phyloP scores from a whole-genome alignment of 2,113 vertebrate species.

The Brienomyrus brachyistius region DNA sequence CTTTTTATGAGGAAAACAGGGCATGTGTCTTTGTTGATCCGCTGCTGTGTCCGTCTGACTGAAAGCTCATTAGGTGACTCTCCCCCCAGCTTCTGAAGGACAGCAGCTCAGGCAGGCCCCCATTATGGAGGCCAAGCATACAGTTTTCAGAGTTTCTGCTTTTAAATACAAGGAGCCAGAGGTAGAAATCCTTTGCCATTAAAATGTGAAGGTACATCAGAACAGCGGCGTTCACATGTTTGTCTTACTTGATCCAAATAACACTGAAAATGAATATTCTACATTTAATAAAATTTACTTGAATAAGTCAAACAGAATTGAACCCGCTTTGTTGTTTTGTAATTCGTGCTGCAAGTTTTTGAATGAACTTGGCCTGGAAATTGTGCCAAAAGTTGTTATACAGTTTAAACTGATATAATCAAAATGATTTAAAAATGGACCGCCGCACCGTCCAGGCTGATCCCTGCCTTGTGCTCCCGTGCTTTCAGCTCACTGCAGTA shows the following conservation, averaged over 20 bases:
- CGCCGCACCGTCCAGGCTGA: too few species aligned
- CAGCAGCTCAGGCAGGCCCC: not conserved
- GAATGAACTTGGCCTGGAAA: not conserved
- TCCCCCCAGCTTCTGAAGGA: not conserved
- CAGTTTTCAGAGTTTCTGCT: not conserved
- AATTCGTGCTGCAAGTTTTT: not conserved
- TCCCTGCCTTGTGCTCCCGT: too few species aligned
- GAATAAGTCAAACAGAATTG: not conserved
- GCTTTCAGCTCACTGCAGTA: too few species aligned
- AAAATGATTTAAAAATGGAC: too few species aligned
- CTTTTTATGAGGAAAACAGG: not conserved
- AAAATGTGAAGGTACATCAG: not conserved
- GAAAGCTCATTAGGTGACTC: not conserved
- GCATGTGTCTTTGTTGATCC: not conserved
- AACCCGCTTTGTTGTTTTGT: not conserved
- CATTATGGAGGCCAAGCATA: not conserved
- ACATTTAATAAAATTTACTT: not conserved
- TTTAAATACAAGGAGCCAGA: slow-evolving; percentile 2
- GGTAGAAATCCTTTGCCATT: not conserved
- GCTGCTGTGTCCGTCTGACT: not conserved
- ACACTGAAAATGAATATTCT: not conserved
- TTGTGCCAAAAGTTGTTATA: not conserved
- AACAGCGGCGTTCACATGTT: not conserved
- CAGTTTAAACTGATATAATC: not conserved
- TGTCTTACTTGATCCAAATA: not conserved